Percentiles rank a stretch among this genome's conserved stretches.
Conservation (phyloP, 2,113 vertebrate genomes). For the Euleptes europaea region DNA sequence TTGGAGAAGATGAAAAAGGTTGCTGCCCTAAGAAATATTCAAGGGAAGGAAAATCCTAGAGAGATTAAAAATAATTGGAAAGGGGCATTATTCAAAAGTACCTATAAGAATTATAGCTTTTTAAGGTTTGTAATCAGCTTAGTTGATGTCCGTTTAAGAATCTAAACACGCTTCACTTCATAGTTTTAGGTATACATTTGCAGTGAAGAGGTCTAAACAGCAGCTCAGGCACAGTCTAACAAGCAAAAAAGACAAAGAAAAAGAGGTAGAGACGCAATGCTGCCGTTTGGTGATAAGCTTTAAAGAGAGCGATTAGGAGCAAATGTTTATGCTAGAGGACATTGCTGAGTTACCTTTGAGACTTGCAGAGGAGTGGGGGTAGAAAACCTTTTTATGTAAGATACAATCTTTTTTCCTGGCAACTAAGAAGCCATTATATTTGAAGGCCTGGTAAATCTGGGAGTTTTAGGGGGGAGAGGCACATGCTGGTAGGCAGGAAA, state of each 20-base stretch:
- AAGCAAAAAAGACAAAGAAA: background rate
- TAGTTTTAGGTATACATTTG: background rate
- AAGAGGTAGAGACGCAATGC: background rate
- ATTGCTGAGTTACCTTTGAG: background rate
- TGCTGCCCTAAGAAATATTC: background rate
- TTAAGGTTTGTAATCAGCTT: background rate
- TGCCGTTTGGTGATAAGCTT: rapidly evolving
- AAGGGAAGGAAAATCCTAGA: background rate
- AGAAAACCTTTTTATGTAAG: background rate
- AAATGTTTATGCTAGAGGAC: background rate
- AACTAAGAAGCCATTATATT: no score
- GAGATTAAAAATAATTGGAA: background rate
- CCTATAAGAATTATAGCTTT: background rate
- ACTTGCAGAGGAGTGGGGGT: background rate
- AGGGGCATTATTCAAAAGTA: background rate
- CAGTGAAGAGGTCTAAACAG: background rate
- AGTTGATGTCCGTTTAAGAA: background rate
- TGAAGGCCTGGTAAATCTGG: background rate
- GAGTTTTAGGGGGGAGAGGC: background rate
- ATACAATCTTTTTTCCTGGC: no score
- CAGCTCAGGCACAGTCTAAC: background rate
- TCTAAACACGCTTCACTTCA: background rate
- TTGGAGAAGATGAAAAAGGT: background rate
- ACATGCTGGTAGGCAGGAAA: background rate
- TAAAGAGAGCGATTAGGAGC: background rate